phyloP scores from a whole-genome alignment of 1,140 invertebrate species.

The Scaptodrosophila lebanonensis region DNA sequence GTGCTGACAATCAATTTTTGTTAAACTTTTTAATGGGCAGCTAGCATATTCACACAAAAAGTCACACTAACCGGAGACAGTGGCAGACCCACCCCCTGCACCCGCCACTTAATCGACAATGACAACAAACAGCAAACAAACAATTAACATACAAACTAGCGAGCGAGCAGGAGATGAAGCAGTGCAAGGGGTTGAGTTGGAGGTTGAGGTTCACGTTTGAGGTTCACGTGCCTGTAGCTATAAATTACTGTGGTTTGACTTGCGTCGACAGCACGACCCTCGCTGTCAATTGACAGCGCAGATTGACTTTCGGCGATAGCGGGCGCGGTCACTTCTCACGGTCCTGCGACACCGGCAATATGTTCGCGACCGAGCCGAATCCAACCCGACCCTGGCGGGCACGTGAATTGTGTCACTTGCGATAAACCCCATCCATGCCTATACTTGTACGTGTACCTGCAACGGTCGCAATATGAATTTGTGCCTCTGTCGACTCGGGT shows the following conservation, averaged over 20 bases:
- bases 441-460: neutral
- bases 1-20: constrained; percentile 13
- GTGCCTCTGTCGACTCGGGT: too few relatives aligned
- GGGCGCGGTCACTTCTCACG: constrained; percentile 21
- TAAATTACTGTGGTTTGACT: constrained; percentile 70
- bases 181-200: constrained; percentile 13
- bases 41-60: constrained; percentile 65
- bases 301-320: constrained; percentile 52
- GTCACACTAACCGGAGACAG: constrained; percentile 8
- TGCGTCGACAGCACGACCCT: constrained; percentile 34
- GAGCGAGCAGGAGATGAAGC: constrained; percentile 4
- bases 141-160: constrained; percentile 62
- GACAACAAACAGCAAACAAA: constrained; percentile 76
- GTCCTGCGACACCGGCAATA: too few relatives aligned
- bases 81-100: constrained; percentile 32
- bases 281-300: constrained; percentile 33
- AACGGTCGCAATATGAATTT: neutral
- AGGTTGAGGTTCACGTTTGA: constrained; percentile 30
- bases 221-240: constrained; percentile 64
- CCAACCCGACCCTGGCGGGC: too few relatives aligned
- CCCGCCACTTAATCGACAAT: constrained; percentile 53
- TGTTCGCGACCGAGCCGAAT: too few relatives aligned
- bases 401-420: constrained; percentile 57
- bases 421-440: constrained; percentile 21
- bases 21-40: constrained; percentile 49